A percentile compares a stretch with the other conserved stretches of the same genome.
Conservation (phyloP, 2,113 vertebrate genomes). For the Mellivora capensis region DNA sequence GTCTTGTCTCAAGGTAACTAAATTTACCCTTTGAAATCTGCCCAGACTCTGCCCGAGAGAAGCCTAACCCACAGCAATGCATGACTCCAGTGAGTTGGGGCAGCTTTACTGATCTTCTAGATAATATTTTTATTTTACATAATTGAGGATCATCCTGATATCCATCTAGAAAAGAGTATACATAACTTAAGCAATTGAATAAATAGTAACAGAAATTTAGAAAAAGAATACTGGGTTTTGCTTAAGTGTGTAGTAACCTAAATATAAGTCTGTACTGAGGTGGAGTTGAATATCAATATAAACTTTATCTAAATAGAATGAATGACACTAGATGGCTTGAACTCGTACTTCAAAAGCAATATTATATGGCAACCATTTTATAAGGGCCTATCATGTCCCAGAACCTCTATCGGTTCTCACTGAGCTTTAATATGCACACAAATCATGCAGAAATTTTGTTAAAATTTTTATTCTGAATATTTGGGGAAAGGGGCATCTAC, state of each 20-base stretch:
- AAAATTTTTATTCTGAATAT: neutral
- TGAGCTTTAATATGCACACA: neutral
- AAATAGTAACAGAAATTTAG: neutral
- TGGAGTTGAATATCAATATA: neutral
- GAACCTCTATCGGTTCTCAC: neutral
- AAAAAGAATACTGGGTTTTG: neutral
- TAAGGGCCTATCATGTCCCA: neutral
- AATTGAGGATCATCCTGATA: neutral
- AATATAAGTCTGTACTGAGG: neutral
- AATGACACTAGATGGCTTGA: neutral
- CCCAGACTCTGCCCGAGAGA: neutral
- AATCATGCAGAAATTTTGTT: neutral
- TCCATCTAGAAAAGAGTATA: neutral
- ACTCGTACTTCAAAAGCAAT: neutral
- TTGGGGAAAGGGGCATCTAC: neutral
- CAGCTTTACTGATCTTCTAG: neutral
- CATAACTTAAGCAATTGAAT: neutral
- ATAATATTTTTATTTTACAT: constrained; percentile 13
- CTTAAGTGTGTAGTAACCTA: neutral
- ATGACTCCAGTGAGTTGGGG: neutral
- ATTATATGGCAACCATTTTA: neutral
- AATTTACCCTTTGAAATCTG: constrained; percentile 30
- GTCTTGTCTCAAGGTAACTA: constrained; percentile 31
- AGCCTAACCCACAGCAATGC: neutral
- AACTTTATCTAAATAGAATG: neutral